Base-by-base conservation (phyloP, 2,797 vertebrate species). In the Malurus splendens region DNA sequence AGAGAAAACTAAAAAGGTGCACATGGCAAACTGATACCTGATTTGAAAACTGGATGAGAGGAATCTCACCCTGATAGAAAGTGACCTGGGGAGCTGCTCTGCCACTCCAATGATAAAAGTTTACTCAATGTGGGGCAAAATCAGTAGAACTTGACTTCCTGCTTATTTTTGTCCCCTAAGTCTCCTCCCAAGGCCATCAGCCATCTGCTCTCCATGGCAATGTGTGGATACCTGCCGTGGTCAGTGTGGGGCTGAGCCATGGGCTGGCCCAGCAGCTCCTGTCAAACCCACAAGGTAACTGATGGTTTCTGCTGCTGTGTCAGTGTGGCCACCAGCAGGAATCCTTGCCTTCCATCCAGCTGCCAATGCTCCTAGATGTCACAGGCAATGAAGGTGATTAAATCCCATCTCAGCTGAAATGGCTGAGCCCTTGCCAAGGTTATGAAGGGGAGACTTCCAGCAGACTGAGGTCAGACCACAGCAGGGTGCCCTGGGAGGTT, bases 371-470 rank as follows among this genome's bases (percentile, higher is more conserved):
- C 62, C 12, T 0, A 56, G 33, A 52, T 19, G 57, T 57, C 27
- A 25, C 0, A 67, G 32, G 36, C 61, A 44, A 90, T 57, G 38
- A 28, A 22, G 44, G 41, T n/a, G 48, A 88, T 81, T 68, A 83
- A 81, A 57, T 27, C 74, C 23, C 13, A 55, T 16, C 28, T 39
- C 64, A 56, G 12, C 1, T 64, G 41, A 36, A 92, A 73, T 2
- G 55, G 27, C 47, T 55, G 36, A 68, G 51, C 27, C 20, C 25
- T 61, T 85, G 51, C 54, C 82, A 90, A 65, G 57, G 61, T 56
- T 71, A 30, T 28, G 52, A 73, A 62, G 33, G 28, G n/a, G 18
- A 82, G 28, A 20, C 6, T 30, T 15, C 67, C 0, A 0, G 65
- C 56, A 89, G 47, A 42, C 0, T 7, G 23, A 61, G 62, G 66